These are phyloP conservation scores for Abrostola triplasia DNA, from an alignment of 2,888 invertebrate genomes.

Conservation along the genomic window DNA sequence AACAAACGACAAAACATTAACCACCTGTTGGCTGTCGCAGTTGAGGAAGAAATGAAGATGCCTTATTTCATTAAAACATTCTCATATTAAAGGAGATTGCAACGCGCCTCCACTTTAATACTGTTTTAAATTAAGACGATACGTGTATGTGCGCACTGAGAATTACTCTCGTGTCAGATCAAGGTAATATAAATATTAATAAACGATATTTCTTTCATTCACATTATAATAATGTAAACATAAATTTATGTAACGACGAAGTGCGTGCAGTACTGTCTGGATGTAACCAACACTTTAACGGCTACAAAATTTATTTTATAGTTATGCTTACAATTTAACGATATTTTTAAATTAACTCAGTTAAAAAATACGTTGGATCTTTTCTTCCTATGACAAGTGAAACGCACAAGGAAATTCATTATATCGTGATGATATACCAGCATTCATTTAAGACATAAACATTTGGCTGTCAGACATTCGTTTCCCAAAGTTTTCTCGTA, in stretches of 20 bases:
- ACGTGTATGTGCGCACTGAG: constrained; percentile 8
- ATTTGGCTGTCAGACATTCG: too few relatives aligned
- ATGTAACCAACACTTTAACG: neutral
- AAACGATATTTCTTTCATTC: constrained; percentile 19
- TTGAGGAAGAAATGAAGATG: constrained; percentile 17
- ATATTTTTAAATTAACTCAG: neutral
- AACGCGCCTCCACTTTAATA: constrained; percentile 1
- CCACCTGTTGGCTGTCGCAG: constrained; percentile 42
- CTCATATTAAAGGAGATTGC: constrained; percentile 7
- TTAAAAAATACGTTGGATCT: too few relatives aligned
- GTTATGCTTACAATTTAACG: neutral
- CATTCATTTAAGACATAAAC: too few relatives aligned
- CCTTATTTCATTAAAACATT: constrained; percentile 30
- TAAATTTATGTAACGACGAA: constrained; percentile 13
- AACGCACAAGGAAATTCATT: too few relatives aligned
- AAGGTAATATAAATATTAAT: constrained; percentile 13
- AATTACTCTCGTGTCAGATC: neutral
- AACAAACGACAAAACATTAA: constrained; percentile 33
- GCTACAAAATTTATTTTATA: constrained; percentile 9
- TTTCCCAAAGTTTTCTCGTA: too few relatives aligned
- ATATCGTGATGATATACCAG: too few relatives aligned
- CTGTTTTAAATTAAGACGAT: constrained; percentile 12
- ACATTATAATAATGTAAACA: constrained; percentile 9
- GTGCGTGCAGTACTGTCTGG: constrained; percentile 14
- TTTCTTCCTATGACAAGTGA: too few relatives aligned